Conservation (phyloP, 2,888 invertebrate species). For the Scrobipalpa atriplicella region DNA sequence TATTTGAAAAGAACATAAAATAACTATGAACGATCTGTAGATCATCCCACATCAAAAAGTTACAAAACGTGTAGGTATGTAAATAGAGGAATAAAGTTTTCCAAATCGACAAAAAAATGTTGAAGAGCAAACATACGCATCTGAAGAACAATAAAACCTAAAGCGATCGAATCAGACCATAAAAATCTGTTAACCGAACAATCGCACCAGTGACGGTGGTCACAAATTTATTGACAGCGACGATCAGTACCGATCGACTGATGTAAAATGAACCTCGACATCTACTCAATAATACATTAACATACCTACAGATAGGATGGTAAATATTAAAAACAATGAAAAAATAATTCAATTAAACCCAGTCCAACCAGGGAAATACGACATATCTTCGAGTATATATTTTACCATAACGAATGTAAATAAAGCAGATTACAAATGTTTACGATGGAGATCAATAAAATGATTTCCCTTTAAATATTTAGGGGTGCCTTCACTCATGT, state of each 20-base stretch:
- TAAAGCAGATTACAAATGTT: background rate
- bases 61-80: background rate
- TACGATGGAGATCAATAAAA: no score
- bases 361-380: no score
- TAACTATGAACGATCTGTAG: no score
- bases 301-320: background rate
- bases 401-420: no score
- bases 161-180: conserved; percentile 54
- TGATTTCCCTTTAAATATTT: no score
- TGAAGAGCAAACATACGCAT: conserved; percentile 27
- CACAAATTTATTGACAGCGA: conserved; percentile 74
- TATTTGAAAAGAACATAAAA: no score
- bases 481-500: no score
- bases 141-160: conserved; percentile 44
- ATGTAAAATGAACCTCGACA: conserved; percentile 18
- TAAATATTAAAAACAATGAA: background rate
- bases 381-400: no score
- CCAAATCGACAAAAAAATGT: conserved; percentile 15
- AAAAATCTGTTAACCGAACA: conserved; percentile 72
- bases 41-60: background rate
- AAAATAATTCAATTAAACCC: no score
- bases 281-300: background rate
- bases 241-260: conserved; percentile 50
- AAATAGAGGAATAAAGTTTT: conserved; percentile 4
- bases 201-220: conserved; percentile 72